Percentiles rank a stretch among this genome's conserved stretches.
These are phyloP conservation scores for Xylophagus ater DNA, from an alignment of 2,888 invertebrate species.

Conservation along the genomic window DNA sequence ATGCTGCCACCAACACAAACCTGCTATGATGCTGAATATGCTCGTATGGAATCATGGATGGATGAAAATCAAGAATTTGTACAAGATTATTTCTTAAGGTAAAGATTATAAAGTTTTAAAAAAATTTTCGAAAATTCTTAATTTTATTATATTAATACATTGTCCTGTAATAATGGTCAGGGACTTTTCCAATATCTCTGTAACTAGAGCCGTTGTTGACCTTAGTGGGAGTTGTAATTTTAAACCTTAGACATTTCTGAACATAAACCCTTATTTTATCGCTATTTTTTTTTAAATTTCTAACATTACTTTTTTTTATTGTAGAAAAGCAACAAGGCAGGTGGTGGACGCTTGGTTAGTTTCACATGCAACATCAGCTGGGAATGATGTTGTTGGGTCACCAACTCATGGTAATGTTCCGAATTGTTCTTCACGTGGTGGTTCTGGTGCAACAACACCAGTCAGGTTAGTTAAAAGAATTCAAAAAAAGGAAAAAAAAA, in stretches of 20 bases:
- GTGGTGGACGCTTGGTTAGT: constrained; percentile 90
- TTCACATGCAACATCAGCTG: constrained; percentile 62
- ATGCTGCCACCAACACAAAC: constrained; percentile 31
- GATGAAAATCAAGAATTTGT: constrained; percentile 95
- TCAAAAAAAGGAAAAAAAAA: neutral
- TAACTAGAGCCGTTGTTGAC: too few relatives aligned
- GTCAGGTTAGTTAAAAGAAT: constrained; percentile 45
- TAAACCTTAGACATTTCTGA: too few relatives aligned
- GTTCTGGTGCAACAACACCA: constrained; percentile 85
- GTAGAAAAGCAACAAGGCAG: constrained; percentile 82
- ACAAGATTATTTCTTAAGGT: constrained; percentile 90
- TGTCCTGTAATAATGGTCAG: too few relatives aligned
- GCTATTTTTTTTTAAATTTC: too few relatives aligned
- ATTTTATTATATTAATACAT: too few relatives aligned
- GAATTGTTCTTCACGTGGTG: constrained; percentile 52
- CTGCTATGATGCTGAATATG: constrained; percentile 73
- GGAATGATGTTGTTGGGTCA: constrained; percentile 41
- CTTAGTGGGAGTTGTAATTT: too few relatives aligned
- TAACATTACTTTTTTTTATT: too few relatives aligned
- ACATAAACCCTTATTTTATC: too few relatives aligned
- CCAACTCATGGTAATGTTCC: constrained; percentile 44
- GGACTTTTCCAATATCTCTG: too few relatives aligned
- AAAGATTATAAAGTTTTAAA: constrained; percentile 22
- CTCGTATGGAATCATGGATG: constrained; percentile 88
- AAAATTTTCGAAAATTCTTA: constrained; percentile 5